These are phyloP conservation scores for Himalopsyche japonica DNA, from an alignment of 2,888 invertebrate species.

Conservation along the genomic window DNA sequence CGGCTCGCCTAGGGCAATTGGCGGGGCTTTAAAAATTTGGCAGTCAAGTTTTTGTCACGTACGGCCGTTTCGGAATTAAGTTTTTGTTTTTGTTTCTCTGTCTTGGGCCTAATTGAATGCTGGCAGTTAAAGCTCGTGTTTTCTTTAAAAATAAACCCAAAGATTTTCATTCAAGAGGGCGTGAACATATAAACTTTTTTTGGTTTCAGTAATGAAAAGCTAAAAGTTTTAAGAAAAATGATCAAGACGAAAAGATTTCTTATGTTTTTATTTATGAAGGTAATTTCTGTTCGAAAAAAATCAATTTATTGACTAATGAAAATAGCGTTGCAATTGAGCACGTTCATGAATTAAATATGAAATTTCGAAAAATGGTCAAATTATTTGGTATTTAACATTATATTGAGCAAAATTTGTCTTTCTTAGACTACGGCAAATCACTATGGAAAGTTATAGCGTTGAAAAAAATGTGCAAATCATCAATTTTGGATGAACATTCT, in stretches of 20 bases:
- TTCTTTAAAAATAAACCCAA: neutral
- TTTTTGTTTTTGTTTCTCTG: conserved; percentile 5
- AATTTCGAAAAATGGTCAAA: too few species aligned
- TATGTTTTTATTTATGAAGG: neutral
- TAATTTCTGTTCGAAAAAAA: too few species aligned
- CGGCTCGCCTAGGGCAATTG: neutral
- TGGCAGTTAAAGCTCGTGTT: neutral
- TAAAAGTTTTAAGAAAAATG: neutral
- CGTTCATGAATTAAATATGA: too few species aligned
- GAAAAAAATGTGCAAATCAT: too few species aligned
- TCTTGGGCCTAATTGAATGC: neutral
- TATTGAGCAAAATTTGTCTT: too few species aligned
- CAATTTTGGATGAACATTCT: too few species aligned
- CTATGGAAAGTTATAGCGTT: too few species aligned
- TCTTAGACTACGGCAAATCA: too few species aligned
- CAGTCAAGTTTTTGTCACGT: neutral
- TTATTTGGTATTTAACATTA: too few species aligned
- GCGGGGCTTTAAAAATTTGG: neutral
- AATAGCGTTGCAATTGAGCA: too few species aligned
- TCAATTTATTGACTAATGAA: too few species aligned
- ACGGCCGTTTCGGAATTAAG: neutral
- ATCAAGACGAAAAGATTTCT: neutral
- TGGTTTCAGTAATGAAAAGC: neutral
- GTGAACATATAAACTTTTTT: neutral
- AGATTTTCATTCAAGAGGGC: neutral